Evolutionary conservation across 2,113 vertebrate genomes (phyloP), one percentile per base, ranked within the genome.

Genomic region (Egretta garzetta): DNA sequence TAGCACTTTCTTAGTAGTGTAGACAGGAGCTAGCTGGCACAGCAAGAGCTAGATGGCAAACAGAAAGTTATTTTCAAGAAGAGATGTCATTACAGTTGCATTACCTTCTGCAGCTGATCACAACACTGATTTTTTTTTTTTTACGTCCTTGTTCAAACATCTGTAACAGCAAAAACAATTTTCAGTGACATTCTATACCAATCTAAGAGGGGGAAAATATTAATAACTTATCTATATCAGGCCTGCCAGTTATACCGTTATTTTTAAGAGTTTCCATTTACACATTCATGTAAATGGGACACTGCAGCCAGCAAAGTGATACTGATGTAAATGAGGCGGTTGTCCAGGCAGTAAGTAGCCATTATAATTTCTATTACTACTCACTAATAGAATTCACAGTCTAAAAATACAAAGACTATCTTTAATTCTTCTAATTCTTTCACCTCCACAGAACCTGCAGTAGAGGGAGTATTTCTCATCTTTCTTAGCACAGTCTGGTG

Each of bases 91-190:
- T 95, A 88, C 17, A 50, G 27, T 68, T 79, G 19, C 52, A 91
- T 92, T 92, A 60, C 73, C 32, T 64, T 86, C 56, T 95, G 35
- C 80, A 74, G 80, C 45, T 91, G 66, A 96, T 93, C 47, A 84
- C 60, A 90, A 47, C 43, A 43, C 19, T 1, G 1, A 19, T 53
- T 30, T n/a, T n/a, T 41, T 47, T 79, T 49, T 70, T 59, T 74
- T 86, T 83, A 67, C 32, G 14, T 30, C 15, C n/a, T 86, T 56
- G 32, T 88, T 92, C 72, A 75, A 86, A 72, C n/a, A 84, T 86
- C 60, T 68, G 30, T 52, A 92, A 81, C 21, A 86, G 68, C 20
- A 83, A 88, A 92, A 90, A 22, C 43, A 24, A 60, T 86, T 81
- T 95, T 83, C 86, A 63, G 6, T 74, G 49, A 67, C 43, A 74